Evolutionary conservation across 1,140 invertebrate species (phyloP), one percentile per base, ranked within the genome.

Genomic region (Brachionus rotundiformis): DNA sequence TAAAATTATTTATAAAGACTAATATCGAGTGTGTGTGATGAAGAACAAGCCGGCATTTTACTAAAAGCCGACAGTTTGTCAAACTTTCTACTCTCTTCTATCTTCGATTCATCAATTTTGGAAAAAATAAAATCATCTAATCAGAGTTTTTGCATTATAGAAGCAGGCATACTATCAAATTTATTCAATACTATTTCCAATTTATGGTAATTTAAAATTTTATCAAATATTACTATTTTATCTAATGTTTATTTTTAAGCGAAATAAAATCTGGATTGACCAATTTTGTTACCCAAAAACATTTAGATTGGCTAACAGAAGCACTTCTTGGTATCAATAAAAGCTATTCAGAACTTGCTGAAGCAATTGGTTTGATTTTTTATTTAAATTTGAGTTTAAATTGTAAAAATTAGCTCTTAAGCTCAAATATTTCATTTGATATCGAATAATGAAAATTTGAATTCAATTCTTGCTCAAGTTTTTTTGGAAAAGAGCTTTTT

Each of bases 101-200:
- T 79, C 3, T 79, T 79, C 27, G 47, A 79, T 3, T 11, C 27
- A 27, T 19, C 44, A 8, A 59, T 79, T 23, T 36, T 79, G n/a
- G 27, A 2, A 13, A 79, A 79, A 79, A 4, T 79, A 23, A 73
- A 73, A 73, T 36, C 47, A 13, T 59, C 19, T 6, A 29, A 13
- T 63, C n/a, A 29, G 10, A 33, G 25, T 27, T 54, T 63, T 39
- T n/a, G n/a, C 3, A 11, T 29, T 7, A 59, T 47, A 5, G 68
- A 73, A 73, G 59, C 59, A 11, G 76, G 44, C 16, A 79, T 79
- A 31, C 25, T 79, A 8, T 19, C 76, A 19, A 79, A 79, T 16
- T 39, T 79, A 39, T 63, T 79, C 47, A 49, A 79, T 6, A 79
- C 76, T 4, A 54, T 79, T 13, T 63, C 59, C 27, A 79, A 59